Conservation (phyloP, 2,113 vertebrate species). For the Meriones unguiculatus region DNA sequence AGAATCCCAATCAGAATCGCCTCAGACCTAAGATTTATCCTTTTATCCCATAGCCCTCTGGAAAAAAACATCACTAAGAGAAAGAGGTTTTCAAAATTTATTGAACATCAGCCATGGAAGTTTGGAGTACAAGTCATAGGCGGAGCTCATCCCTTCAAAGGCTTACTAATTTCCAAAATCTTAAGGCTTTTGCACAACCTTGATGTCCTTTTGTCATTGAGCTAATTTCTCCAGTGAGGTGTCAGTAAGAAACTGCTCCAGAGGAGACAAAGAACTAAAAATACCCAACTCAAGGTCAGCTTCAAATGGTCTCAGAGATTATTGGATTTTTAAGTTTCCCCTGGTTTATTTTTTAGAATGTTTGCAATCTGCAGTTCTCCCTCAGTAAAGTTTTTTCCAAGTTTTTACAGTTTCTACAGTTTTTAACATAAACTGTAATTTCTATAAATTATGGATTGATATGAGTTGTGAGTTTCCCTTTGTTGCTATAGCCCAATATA, state of each 20-base stretch:
- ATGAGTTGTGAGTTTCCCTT: background rate
- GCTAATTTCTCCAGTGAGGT: background rate
- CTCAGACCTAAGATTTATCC: background rate
- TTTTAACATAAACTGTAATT: background rate
- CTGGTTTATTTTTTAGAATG: background rate
- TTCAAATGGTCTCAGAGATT: background rate
- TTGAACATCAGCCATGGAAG: background rate
- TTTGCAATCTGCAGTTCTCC: background rate
- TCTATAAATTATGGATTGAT: background rate
- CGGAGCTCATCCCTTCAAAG: background rate
- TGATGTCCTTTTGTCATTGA: background rate
- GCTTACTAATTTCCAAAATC: background rate
- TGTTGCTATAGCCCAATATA: background rate
- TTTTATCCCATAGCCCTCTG: background rate
- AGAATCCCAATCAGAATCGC: rapidly evolving
- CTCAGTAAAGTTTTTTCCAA: background rate
- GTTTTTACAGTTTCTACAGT: too few relatives aligned
- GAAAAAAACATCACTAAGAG: background rate
- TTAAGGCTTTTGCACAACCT: background rate
- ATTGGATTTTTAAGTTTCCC: background rate
- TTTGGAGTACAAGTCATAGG: background rate
- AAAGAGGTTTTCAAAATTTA: background rate
- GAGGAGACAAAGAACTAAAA: background rate
- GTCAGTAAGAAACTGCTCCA: background rate
- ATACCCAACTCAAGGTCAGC: background rate